Percentiles rank a stretch among this genome's conserved stretches.
Conservation (phyloP, 2,888 invertebrate species). For the Dastarcus helophoroides region DNA sequence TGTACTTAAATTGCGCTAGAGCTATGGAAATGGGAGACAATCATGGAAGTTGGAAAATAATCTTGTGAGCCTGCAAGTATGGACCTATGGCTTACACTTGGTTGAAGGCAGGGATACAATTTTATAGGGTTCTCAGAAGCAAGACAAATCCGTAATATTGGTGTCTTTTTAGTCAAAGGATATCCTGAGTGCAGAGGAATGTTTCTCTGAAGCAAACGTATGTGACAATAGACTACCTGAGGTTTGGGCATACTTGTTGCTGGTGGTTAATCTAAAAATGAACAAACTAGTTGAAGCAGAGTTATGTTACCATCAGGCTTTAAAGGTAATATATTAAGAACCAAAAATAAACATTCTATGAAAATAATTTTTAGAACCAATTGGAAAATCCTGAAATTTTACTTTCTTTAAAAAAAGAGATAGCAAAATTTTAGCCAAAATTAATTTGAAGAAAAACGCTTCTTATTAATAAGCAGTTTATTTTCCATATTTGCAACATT, state of each 20-base stretch:
- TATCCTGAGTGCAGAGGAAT: slow-evolving; percentile 32
- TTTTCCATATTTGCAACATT: too few species aligned
- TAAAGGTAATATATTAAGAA: slow-evolving; percentile 19
- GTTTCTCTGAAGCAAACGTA: slow-evolving; percentile 31
- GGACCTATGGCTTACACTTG: slow-evolving; percentile 32
- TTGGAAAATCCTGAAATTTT: slow-evolving; percentile 6
- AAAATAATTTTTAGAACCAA: slow-evolving; percentile 7
- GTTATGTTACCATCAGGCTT: slow-evolving; percentile 30
- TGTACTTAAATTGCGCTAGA: slow-evolving; percentile 26
- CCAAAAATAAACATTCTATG: background rate
- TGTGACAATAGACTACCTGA: slow-evolving; percentile 30
- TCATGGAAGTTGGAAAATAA: slow-evolving; percentile 27
- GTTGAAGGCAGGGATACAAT: slow-evolving; percentile 25
- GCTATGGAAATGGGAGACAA: slow-evolving; percentile 22
- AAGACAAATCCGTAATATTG: too few species aligned
- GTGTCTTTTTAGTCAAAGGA: slow-evolving; percentile 26
- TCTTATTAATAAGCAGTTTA: too few species aligned
- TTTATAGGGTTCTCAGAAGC: too few species aligned
- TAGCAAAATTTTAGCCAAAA: too few species aligned
- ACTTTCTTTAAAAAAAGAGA: slow-evolving; percentile 5
- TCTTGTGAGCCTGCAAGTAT: slow-evolving; percentile 29
- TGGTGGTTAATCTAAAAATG: slow-evolving; percentile 32
- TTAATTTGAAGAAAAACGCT: too few species aligned
- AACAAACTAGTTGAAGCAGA: slow-evolving; percentile 27
- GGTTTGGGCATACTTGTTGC: slow-evolving; percentile 32